A percentile compares a stretch with the other conserved stretches of the same genome.
phyloP scores from a whole-genome alignment of 35 echinoderm and acorn worm species.

The Hemicentrotus pulcherrimus region DNA sequence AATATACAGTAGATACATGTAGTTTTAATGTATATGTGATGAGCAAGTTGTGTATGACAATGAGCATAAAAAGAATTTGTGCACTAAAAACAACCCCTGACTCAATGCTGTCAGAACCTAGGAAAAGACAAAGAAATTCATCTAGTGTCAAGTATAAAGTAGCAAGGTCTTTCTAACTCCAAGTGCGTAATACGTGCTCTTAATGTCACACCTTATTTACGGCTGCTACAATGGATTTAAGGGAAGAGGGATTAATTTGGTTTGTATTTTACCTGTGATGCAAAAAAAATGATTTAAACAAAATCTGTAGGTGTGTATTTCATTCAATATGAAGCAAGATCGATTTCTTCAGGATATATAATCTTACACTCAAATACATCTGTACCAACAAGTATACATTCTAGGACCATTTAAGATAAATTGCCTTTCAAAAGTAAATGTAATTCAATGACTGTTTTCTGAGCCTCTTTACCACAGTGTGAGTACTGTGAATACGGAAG shows the following conservation, averaged over 20 bases:
- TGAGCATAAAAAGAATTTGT: constrained; percentile 67
- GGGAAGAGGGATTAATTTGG: neutral
- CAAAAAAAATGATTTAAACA: too few species aligned
- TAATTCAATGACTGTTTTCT: neutral
- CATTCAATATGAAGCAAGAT: too few species aligned
- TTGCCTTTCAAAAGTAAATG: neutral
- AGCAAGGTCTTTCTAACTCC: constrained; percentile 72
- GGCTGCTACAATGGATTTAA: too few species aligned
- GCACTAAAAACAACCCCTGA: constrained; percentile 86
- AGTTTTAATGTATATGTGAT: neutral
- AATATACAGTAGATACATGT: neutral
- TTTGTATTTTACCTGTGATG: too few species aligned
- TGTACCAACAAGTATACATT: neutral
- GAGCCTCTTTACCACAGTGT: neutral
- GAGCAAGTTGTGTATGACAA: constrained; percentile 73
- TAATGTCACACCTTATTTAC: constrained; percentile 73
- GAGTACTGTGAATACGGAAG: neutral
- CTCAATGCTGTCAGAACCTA: constrained; percentile 98
- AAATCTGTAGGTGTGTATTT: too few species aligned
- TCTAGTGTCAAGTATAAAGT: neutral
- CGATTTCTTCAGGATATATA: neutral
- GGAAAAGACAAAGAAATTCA: neutral
- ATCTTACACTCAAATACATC: neutral
- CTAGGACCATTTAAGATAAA: neutral
- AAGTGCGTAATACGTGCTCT: constrained; percentile 66